Evolutionary conservation across 2,797 vertebrate genomes (phyloP).

Genomic region (Clarias platycephalus): DNA sequence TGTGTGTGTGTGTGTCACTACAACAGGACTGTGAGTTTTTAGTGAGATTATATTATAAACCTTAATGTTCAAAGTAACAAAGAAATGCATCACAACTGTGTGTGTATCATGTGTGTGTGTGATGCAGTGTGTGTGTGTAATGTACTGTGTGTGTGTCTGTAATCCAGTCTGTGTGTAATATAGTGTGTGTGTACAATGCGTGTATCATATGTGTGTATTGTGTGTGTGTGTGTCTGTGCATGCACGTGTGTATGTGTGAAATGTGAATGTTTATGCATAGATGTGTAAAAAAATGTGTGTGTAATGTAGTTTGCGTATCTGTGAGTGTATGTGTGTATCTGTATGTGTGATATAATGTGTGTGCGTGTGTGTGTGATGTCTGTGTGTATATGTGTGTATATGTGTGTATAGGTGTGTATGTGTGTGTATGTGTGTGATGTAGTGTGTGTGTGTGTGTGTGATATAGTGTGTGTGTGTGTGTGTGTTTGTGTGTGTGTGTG

Average conservation of each 20-base stretch:
- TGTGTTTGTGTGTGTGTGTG: background rate
- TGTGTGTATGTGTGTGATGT: conserved; percentile 5
- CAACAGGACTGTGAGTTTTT: too few relatives aligned
- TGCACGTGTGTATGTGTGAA: background rate
- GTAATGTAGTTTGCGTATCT: too few relatives aligned
- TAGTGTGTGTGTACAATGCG: too few relatives aligned
- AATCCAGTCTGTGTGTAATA: background rate
- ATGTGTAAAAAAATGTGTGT: too few relatives aligned
- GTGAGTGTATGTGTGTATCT: background rate
- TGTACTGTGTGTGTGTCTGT: too few relatives aligned
- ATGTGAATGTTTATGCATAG: background rate
- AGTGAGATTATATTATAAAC: too few relatives aligned
- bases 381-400: background rate
- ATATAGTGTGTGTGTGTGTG: conserved; percentile 1
- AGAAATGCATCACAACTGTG: too few relatives aligned
- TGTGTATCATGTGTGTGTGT: too few relatives aligned
- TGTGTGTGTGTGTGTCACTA: too few relatives aligned
- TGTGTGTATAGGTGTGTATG: too few relatives aligned
- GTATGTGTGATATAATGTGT: background rate
- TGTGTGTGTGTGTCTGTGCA: background rate
- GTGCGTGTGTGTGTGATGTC: background rate
- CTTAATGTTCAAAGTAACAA: too few relatives aligned
- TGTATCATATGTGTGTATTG: too few relatives aligned
- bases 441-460: background rate
- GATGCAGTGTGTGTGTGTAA: background rate